Base-by-base conservation (phyloP, 1,140 invertebrate species). In the Caerostris extrusa region DNA sequence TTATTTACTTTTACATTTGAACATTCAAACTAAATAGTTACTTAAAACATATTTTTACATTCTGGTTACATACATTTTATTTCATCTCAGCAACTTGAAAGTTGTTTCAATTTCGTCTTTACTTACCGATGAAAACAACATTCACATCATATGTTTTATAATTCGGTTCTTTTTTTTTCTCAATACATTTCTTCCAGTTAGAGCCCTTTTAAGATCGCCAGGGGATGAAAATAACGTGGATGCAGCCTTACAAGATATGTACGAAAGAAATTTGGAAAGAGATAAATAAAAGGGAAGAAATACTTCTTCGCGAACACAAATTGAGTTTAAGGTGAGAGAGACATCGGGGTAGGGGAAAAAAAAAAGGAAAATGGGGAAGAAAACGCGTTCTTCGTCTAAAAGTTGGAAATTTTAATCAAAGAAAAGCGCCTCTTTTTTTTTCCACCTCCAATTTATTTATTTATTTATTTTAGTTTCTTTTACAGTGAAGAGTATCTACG, bases 381-480 rank as follows among this genome's bases (percentile, higher is more conserved):
- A 83, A 87, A 61, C 5, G 60, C 82, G 19, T 64, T 64, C 60
- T 87, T 53, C 57, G 57, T 87, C 85, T 64, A 87, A 64, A 64
- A 87, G 60, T 64, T 87, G 57, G 53, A 87, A 87, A 67, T 87
- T 87, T 87, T 87, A 87, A 87, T 87, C 85, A 87, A 87, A 87
- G 85, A 87, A 87, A 87, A 87, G 34, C 85, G 60, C 34, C 5
- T 58, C 57, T 83, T 83, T 58, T 83, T 58, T 83, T 57, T 50
- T 77, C 34, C 34, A 34, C 34, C 69, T 50, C 10, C 50, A 4
- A 77, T 77, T 77, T 71, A 6, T 67, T 67, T 67, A 67, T 67
- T 67, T 67, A 67, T 67, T 67, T 64, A 64, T 12, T 64, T 77
- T 50, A 10, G 10, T 10, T 14, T 14, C 61, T 17, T 50, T 71